These are phyloP conservation scores for Dasypolia templi DNA, from an alignment of 2,888 invertebrate species.

Conservation along the genomic window DNA sequence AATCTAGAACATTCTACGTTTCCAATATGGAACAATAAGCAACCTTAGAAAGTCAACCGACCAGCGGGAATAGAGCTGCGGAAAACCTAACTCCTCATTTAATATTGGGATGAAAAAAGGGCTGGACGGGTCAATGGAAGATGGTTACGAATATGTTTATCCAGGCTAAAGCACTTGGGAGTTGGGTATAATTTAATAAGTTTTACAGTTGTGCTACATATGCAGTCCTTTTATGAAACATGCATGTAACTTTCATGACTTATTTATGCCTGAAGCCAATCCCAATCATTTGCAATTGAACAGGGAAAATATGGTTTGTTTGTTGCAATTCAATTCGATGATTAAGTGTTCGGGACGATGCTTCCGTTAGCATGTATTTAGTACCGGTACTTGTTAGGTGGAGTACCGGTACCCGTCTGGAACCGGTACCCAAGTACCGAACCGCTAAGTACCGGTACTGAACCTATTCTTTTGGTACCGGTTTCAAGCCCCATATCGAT, in stretches of 20 bases:
- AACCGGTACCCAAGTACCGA: no score
- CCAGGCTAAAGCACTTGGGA: not conserved
- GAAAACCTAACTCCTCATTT: conserved; percentile 4
- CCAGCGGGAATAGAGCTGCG: conserved; percentile 54
- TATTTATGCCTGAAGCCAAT: conserved; percentile 4
- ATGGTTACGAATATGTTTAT: conserved; percentile 31
- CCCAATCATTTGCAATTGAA: conserved; percentile 6
- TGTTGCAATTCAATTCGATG: not conserved
- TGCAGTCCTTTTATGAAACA: conserved; percentile 24
- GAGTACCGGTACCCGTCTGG: no score
- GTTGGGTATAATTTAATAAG: not conserved
- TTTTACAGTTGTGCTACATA: conserved; percentile 13
- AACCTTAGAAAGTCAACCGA: conserved; percentile 66
- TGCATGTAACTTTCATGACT: conserved; percentile 11
- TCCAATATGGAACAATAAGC: conserved; percentile 70
- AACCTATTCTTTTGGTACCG: no score
- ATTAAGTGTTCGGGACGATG: not conserved
- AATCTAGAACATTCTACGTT: conserved; percentile 68
- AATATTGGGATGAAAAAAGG: not conserved
- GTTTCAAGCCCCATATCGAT: no score
- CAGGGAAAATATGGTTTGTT: not conserved
- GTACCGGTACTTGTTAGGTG: no score
- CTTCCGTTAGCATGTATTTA: not conserved
- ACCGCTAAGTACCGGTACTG: no score
- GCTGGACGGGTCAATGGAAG: conserved; percentile 3